Evolutionary conservation across 2,113 vertebrate genomes (phyloP).

Genomic region (Cinclus mexicanus): DNA sequence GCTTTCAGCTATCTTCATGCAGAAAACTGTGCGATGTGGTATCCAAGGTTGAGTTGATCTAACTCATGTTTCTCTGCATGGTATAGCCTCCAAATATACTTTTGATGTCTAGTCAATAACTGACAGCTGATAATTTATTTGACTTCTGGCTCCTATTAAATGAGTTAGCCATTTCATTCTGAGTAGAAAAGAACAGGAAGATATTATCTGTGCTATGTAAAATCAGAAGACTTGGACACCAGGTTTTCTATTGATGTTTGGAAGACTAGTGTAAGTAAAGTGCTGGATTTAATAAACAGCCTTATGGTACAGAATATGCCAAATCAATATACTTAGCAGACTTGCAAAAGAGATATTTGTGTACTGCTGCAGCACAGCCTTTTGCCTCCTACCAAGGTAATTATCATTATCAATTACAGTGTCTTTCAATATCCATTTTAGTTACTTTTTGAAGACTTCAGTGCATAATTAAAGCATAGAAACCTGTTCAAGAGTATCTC

Average conservation of each 20-base stretch:
- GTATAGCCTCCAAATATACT: background rate
- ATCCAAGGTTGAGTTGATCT: background rate
- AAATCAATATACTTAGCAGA: background rate
- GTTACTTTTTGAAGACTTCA: background rate
- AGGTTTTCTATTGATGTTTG: background rate
- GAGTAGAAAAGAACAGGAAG: background rate
- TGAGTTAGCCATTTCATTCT: background rate
- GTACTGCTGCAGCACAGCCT: background rate
- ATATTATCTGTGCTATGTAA: background rate
- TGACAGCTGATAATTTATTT: background rate
- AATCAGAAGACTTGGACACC: background rate
- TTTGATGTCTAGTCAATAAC: background rate
- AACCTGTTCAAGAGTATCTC: background rate
- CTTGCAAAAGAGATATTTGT: background rate
- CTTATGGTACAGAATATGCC: background rate
- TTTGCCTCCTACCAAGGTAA: background rate
- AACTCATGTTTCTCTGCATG: background rate
- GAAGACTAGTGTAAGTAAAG: background rate
- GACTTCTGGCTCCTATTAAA: background rate
- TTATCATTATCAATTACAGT: background rate
- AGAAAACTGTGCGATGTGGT: background rate
- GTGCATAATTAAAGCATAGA: background rate
- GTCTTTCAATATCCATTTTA: background rate
- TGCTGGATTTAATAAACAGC: background rate
- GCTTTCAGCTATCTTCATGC: background rate